Conservation (phyloP, 2,113 vertebrate genomes). For the Clarias batrachus region DNA sequence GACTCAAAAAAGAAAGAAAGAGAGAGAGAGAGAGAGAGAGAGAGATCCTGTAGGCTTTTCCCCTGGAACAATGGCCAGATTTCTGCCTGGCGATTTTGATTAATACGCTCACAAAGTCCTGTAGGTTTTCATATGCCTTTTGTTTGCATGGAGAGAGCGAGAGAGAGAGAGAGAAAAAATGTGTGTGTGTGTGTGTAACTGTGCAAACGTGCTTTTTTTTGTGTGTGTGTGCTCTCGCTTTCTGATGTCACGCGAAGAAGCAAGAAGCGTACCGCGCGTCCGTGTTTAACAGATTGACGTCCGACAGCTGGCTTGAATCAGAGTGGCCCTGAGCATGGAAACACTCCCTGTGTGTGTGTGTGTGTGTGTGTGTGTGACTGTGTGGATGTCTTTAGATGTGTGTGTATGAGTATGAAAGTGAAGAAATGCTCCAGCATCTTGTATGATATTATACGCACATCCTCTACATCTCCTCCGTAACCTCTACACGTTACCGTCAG, state of each 20-base stretch:
- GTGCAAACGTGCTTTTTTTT: background rate
- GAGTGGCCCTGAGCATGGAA: constrained; percentile 35
- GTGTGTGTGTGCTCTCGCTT: background rate
- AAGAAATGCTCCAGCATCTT: background rate
- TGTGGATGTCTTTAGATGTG: constrained; percentile 8
- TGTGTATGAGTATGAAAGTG: constrained; percentile 6
- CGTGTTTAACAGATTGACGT: constrained; percentile 42
- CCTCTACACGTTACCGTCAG: background rate
- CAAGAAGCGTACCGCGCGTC: constrained; percentile 15
- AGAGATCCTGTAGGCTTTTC: constrained; percentile 35
- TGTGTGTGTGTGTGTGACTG: background rate
- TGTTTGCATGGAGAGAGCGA: constrained; percentile 22
- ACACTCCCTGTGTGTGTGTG: background rate
- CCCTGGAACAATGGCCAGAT: constrained; percentile 52
- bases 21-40: constrained; percentile 11
- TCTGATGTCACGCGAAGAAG: constrained; percentile 34
- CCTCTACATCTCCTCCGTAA: background rate
- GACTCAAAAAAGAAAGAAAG: background rate
- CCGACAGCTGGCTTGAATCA: constrained; percentile 50
- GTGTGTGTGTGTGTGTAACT: background rate
- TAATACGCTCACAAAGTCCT: constrained; percentile 53
- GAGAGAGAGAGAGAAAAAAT: background rate
- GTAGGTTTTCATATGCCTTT: constrained; percentile 49
- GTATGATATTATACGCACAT: background rate
- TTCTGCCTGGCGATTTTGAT: constrained; percentile 54